These are phyloP conservation scores for Lasioglossum pauxillum DNA, from an alignment of 2,888 invertebrate species.

Conservation along the genomic window DNA sequence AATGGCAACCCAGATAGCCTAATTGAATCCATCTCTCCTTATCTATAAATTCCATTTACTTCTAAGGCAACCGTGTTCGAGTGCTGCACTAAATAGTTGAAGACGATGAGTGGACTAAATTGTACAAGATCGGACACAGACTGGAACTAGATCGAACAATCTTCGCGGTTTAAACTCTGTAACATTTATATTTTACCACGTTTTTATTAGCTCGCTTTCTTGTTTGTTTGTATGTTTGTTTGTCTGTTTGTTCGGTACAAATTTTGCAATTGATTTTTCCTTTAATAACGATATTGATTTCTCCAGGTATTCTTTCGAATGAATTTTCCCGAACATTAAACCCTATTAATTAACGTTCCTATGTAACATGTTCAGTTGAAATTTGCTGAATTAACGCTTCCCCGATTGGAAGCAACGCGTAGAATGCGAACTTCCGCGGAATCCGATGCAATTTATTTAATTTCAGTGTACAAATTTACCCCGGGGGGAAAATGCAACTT, in stretches of 20 bases:
- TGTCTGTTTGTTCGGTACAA: too few species aligned
- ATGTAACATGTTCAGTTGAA: background rate
- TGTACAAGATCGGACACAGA: background rate
- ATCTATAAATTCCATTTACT: slow-evolving; percentile 6
- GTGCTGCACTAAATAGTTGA: background rate
- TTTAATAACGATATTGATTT: background rate
- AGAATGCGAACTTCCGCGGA: background rate
- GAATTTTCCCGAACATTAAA: background rate
- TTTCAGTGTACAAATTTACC: background rate
- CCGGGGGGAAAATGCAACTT: background rate
- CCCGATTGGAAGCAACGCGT: background rate
- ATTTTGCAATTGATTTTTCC: too few species aligned
- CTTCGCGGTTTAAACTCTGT: background rate
- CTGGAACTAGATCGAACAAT: background rate
- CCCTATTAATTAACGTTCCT: background rate
- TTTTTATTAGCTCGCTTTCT: too few species aligned
- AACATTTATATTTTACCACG: background rate
- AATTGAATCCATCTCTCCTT: background rate
- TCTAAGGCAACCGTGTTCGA: background rate
- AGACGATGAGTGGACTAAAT: background rate
- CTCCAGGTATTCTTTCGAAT: background rate
- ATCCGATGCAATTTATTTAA: background rate
- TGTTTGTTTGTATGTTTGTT: too few species aligned
- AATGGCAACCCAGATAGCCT: background rate
- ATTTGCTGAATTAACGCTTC: background rate